Conservation (phyloP, 2,113 vertebrate species). For the Protobothrops mucrosquamatus region DNA sequence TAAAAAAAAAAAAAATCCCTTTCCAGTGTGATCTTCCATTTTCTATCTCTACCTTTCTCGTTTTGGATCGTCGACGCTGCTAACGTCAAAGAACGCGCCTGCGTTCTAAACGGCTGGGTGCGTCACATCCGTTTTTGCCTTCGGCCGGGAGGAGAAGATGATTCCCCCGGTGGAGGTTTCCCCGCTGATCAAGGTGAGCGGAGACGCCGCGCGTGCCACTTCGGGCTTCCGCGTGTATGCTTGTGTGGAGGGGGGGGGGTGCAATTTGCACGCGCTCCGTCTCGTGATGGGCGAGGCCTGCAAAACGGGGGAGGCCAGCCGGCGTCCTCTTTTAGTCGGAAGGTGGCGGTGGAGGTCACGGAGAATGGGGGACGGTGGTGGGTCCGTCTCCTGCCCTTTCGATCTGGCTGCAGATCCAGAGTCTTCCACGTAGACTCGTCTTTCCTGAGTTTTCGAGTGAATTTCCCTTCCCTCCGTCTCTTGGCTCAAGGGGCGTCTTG, state of each 20-base stretch:
- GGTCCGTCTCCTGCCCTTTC: background rate
- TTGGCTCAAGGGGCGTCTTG: background rate
- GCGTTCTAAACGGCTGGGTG: no score
- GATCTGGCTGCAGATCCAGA: background rate
- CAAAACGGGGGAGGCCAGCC: accelerated
- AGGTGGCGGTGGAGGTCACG: background rate
- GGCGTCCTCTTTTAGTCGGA: background rate
- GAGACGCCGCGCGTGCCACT: background rate
- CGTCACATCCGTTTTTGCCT: background rate
- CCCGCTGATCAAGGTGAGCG: constrained; percentile 85
- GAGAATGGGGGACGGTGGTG: background rate
- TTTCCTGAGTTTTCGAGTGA: background rate
- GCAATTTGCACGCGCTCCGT: no score
- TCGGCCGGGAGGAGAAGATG: constrained; percentile 63
- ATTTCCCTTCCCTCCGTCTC: background rate
- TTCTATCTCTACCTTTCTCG: background rate
- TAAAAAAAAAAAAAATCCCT: background rate
- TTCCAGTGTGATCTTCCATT: background rate
- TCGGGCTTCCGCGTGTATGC: background rate
- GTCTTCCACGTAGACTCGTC: background rate
- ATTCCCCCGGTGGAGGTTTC: constrained; percentile 82
- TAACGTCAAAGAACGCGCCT: background rate
- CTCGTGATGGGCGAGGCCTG: no score
- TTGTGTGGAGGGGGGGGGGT: no score
- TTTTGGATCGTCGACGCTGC: background rate